phyloP scores from a whole-genome alignment of 2,888 invertebrate genomes.

The Salticus scenicus region DNA sequence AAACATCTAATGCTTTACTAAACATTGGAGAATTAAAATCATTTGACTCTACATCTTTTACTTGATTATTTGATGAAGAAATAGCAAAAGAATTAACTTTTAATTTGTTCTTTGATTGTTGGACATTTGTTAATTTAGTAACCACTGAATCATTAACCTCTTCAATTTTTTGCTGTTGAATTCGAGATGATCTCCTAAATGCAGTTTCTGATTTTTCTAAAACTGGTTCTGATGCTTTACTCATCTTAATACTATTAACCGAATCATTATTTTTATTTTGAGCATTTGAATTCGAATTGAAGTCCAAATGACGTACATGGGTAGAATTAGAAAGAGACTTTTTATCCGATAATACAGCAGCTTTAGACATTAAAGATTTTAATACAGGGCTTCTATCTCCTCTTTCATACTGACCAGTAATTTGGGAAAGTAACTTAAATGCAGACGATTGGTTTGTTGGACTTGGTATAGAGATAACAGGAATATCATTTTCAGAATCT shows the following conservation, averaged over 20 bases:
- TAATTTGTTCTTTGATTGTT: too few relatives aligned
- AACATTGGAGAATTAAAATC: not conserved
- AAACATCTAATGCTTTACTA: not conserved
- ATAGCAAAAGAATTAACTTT: not conserved
- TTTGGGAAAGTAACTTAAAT: slow-evolving; percentile 33
- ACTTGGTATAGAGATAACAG: slow-evolving; percentile 42
- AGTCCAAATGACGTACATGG: slow-evolving; percentile 38
- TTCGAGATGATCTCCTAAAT: not conserved
- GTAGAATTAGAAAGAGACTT: slow-evolving; percentile 10
- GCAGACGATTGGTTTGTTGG: slow-evolving; percentile 24
- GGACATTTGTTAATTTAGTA: too few relatives aligned
- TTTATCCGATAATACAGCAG: slow-evolving; percentile 7
- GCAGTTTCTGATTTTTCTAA: not conserved
- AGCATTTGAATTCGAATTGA: not conserved
- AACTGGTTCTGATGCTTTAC: not conserved
- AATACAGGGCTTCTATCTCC: slow-evolving; percentile 35
- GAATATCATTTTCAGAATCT: slow-evolving; percentile 11
- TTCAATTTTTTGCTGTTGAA: not conserved
- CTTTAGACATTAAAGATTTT: slow-evolving; percentile 35
- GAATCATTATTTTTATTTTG: not conserved
- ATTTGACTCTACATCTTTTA: not conserved
- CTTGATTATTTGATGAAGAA: not conserved
- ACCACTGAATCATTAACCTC: too few relatives aligned
- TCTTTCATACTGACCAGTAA: slow-evolving; percentile 15
- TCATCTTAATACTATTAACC: too few relatives aligned